Evolutionary conservation across 2,797 vertebrate genomes (phyloP).

Genomic region (Hippocampus kuda): DNA sequence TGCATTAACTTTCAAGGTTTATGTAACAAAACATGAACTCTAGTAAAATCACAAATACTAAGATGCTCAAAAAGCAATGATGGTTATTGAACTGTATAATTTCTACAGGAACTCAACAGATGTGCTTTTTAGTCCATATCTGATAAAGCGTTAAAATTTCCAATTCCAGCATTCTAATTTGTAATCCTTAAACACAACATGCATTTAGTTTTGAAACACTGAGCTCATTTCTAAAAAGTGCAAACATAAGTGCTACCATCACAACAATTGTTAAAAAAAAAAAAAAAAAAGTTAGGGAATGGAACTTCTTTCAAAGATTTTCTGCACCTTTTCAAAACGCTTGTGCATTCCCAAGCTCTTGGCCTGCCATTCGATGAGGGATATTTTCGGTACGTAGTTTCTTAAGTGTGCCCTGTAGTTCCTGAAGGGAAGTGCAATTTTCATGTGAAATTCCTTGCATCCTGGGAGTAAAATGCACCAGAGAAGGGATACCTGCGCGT

Average conservation of each 20-base stretch:
- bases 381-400: neutral
- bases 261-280: neutral
- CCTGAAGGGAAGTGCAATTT: constrained; percentile 45
- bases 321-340: constrained; percentile 61
- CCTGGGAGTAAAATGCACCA: neutral
- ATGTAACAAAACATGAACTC: neutral
- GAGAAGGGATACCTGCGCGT: constrained; percentile 58
- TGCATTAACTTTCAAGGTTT: neutral
- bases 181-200: neutral
- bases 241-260: too few relatives aligned
- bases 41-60: neutral
- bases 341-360: constrained; percentile 19
- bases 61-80: neutral
- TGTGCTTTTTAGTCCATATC: neutral
- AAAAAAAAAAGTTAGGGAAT: neutral
- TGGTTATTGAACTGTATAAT: neutral
- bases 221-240: neutral
- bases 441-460: neutral
- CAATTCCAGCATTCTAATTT: neutral
- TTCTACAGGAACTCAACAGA: neutral
- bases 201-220: neutral
- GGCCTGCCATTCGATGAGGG: constrained; percentile 58
- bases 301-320: constrained; percentile 41
- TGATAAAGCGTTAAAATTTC: neutral
- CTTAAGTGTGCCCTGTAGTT: constrained; percentile 58